These are phyloP conservation scores for Brenthis daphne DNA, from an alignment of 2,888 invertebrate species.

Conservation along the genomic window DNA sequence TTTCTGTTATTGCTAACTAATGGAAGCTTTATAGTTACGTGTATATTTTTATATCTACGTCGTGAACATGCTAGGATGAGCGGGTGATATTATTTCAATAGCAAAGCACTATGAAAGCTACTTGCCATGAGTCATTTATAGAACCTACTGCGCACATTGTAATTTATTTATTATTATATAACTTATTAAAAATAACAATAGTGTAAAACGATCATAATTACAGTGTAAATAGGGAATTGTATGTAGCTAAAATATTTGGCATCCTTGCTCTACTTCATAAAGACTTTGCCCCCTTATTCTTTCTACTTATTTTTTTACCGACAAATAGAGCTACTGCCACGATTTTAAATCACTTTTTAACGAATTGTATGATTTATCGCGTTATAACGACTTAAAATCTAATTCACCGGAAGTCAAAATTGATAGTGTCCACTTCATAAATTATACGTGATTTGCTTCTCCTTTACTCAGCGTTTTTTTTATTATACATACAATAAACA, in stretches of 20 bases:
- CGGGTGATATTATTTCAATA: conserved; percentile 3
- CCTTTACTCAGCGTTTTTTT: too few relatives aligned
- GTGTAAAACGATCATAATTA: not conserved
- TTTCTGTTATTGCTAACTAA: conserved; percentile 34
- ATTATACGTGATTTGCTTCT: too few relatives aligned
- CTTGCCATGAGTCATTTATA: not conserved
- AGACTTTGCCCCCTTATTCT: not conserved
- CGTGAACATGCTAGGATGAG: conserved; percentile 9
- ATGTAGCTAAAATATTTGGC: conserved; percentile 6
- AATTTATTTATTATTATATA: too few relatives aligned
- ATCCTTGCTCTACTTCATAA: not conserved
- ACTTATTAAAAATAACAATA: too few relatives aligned
- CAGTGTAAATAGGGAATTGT: not conserved
- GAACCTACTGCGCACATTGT: too few relatives aligned
- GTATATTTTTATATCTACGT: conserved; percentile 33
- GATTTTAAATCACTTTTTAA: too few relatives aligned
- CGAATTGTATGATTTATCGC: too few relatives aligned
- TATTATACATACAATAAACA: too few relatives aligned
- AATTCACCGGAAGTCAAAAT: too few relatives aligned
- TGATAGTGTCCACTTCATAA: too few relatives aligned
- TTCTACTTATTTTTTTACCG: not conserved
- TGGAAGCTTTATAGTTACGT: conserved; percentile 38
- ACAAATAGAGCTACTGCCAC: too few relatives aligned
- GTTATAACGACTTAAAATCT: too few relatives aligned
- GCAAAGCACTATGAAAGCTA: not conserved